Percentiles rank a stretch among this genome's conserved stretches.
Evolutionary conservation across 1,140 invertebrate genomes (phyloP).

Genomic region (Halictus rubicundus): DNA sequence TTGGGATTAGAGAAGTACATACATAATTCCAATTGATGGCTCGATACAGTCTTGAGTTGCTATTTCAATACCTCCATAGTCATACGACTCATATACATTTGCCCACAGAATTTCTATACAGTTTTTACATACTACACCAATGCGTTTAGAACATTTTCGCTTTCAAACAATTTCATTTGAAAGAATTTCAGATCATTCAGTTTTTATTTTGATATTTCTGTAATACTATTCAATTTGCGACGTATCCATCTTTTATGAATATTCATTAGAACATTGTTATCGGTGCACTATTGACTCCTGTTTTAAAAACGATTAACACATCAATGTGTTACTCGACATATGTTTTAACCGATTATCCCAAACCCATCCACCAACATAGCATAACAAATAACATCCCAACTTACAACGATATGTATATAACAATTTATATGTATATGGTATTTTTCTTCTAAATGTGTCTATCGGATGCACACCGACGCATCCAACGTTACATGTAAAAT

Average conservation of each 20-base stretch:
- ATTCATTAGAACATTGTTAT: background rate
- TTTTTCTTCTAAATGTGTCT: slow-evolving; percentile 2
- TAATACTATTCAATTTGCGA: slow-evolving; percentile 13
- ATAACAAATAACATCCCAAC: background rate
- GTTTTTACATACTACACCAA: background rate
- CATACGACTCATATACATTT: background rate
- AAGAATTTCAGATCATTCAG: slow-evolving; percentile 11
- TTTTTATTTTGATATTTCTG: background rate
- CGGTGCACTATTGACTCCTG: slow-evolving; percentile 19
- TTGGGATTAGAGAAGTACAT: slow-evolving; percentile 30
- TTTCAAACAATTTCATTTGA: background rate
- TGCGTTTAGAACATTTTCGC: background rate
- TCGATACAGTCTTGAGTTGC: slow-evolving; percentile 23
- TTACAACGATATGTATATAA: background rate
- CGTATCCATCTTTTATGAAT: no score
- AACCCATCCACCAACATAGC: background rate
- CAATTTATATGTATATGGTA: slow-evolving; percentile 1
- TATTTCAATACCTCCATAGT: slow-evolving; percentile 12
- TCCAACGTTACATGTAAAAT: slow-evolving; percentile 30
- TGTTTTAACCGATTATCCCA: background rate
- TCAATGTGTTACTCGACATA: slow-evolving; percentile 1
- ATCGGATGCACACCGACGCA: slow-evolving; percentile 16
- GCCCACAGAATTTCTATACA: slow-evolving; percentile 4
- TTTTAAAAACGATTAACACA: background rate
- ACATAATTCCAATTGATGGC: background rate